Conservation (phyloP, 1,140 invertebrate genomes). For the Lasioglossum baleicum region DNA sequence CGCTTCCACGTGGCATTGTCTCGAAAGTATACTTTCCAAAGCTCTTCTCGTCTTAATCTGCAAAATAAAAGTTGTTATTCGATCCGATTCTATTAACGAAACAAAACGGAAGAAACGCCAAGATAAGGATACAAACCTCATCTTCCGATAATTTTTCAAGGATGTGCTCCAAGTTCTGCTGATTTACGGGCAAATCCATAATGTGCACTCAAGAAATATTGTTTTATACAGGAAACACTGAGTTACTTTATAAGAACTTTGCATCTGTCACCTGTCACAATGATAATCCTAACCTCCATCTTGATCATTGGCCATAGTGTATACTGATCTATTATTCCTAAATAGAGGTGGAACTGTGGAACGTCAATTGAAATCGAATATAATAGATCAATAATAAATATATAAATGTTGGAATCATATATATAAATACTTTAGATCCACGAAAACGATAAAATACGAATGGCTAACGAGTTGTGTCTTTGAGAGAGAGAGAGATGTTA, state of each 20-base stretch:
- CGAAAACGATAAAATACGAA: too few species aligned
- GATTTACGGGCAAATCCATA: constrained; percentile 62
- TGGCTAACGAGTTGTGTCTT: too few species aligned
- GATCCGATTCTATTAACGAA: neutral
- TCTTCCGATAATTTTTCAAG: constrained; percentile 69
- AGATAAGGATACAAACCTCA: constrained; percentile 60
- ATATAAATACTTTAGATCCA: too few species aligned
- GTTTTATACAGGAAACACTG: neutral
- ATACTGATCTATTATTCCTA: too few species aligned
- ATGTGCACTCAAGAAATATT: constrained; percentile 5
- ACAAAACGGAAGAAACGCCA: neutral
- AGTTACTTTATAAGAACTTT: neutral
- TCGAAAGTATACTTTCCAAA: constrained; percentile 82
- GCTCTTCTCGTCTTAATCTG: constrained; percentile 78
- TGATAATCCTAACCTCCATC: too few species aligned
- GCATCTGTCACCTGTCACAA: neutral
- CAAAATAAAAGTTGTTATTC: neutral
- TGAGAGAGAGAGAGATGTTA: too few species aligned
- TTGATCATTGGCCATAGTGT: too few species aligned
- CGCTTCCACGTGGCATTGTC: constrained; percentile 83
- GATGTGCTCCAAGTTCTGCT: constrained; percentile 68
- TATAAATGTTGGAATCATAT: too few species aligned
- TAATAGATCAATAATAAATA: too few species aligned
- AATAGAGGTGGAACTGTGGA: too few species aligned
- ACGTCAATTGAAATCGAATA: too few species aligned